Conservation (phyloP, 2,888 invertebrate species). For the Dusona sp. region DNA sequence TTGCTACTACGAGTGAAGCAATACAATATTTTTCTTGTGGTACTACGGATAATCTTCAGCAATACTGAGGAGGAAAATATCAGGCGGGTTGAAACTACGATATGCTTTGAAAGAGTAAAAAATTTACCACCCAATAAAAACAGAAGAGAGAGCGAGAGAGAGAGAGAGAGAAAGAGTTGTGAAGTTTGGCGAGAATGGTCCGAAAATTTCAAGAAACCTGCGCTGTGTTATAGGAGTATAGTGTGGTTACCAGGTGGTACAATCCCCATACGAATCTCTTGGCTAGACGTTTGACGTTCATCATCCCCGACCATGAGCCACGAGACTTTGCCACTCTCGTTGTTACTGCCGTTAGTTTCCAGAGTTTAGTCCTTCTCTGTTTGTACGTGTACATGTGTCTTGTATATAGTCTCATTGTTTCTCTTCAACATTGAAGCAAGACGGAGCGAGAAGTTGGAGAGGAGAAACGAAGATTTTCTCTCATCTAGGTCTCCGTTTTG, state of each 20-base stretch:
- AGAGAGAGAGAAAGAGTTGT: conserved; percentile 9
- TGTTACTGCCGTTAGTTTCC: conserved; percentile 49
- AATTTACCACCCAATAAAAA: conserved; percentile 50
- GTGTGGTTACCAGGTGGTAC: conserved; percentile 48
- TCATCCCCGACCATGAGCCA: conserved; percentile 53
- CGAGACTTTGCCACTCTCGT: conserved; percentile 52
- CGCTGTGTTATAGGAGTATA: conserved; percentile 27
- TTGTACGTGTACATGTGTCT: conserved; percentile 10
- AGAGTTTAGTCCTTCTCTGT: conserved; percentile 59
- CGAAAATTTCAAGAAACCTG: conserved; percentile 40
- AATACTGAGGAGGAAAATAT: conserved; percentile 16
- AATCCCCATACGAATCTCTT: conserved; percentile 59
- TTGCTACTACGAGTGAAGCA: background rate
- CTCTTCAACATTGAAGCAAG: background rate
- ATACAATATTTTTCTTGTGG: conserved; percentile 36
- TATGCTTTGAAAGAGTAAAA: conserved; percentile 26
- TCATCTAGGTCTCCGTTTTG: conserved; percentile 50
- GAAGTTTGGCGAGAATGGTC: conserved; percentile 42
- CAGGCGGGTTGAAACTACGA: conserved; percentile 42
- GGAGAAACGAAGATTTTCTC: conserved; percentile 56
- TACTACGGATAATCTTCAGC: conserved; percentile 16
- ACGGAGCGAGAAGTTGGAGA: conserved; percentile 49
- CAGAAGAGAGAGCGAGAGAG: background rate
- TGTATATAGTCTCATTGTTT: conserved; percentile 44
- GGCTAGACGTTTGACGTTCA: conserved; percentile 63